These are phyloP conservation scores for Gryllus longicercus DNA, from an alignment of 2,888 invertebrate species.

Conservation along the genomic window DNA sequence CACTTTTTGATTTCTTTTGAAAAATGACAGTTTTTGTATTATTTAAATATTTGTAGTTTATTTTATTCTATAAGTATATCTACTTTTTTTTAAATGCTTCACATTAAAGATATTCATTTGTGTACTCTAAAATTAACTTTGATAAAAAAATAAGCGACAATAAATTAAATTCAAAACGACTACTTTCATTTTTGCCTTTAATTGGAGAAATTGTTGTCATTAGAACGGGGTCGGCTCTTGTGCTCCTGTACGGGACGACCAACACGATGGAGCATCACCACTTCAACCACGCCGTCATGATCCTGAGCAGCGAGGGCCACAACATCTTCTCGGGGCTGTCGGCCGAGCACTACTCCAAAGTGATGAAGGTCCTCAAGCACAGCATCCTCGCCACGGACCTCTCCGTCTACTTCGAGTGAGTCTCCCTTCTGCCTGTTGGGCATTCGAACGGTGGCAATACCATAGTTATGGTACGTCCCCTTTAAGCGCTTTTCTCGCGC, in stretches of 20 bases:
- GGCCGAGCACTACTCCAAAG: conserved; percentile 50
- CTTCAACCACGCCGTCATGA: conserved; percentile 61
- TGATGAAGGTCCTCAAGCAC: conserved; percentile 53
- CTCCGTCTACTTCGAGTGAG: conserved; percentile 54
- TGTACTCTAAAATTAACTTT: too few species aligned
- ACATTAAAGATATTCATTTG: too few species aligned
- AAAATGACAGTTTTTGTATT: too few species aligned
- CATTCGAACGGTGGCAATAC: too few species aligned
- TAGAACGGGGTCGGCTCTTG: conserved; percentile 53
- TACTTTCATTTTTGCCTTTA: neutral
- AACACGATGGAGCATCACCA: conserved; percentile 63
- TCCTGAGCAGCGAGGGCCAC: conserved; percentile 54
- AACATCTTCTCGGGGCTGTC: conserved; percentile 52
- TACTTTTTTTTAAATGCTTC: too few species aligned
- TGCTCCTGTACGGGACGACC: conserved; percentile 54
- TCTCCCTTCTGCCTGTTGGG: conserved; percentile 25
- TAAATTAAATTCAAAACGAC: neutral
- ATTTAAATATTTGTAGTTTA: too few species aligned
- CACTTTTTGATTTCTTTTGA: too few species aligned
- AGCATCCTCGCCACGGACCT: conserved; percentile 55
- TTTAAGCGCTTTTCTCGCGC: too few species aligned
- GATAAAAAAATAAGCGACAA: too few species aligned
- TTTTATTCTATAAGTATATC: too few species aligned
- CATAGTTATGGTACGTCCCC: too few species aligned
- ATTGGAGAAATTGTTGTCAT: conserved; percentile 22